A percentile compares a stretch with the other conserved stretches of the same genome.
Conservation (phyloP, 2,797 vertebrate genomes). For the Pagetopsis macropterus region DNA sequence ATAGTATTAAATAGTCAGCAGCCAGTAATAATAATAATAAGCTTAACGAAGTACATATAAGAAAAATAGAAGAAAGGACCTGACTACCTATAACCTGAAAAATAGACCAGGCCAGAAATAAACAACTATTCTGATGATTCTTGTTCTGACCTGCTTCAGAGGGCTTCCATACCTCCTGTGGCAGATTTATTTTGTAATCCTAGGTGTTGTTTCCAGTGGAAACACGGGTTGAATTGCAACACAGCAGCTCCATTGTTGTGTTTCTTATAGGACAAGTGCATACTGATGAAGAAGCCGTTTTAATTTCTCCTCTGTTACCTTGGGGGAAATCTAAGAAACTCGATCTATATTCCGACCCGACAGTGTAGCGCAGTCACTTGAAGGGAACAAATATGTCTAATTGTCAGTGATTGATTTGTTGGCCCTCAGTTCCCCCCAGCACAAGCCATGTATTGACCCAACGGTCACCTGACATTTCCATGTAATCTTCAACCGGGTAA, state of each 20-base stretch:
- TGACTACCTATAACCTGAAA: no score
- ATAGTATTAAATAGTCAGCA: no score
- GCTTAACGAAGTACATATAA: neutral
- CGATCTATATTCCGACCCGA: constrained; percentile 65
- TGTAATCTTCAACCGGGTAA: constrained; percentile 73
- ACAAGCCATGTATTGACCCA: constrained; percentile 72
- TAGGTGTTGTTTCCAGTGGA: constrained; percentile 6
- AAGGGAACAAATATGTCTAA: constrained; percentile 73
- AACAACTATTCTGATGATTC: no score
- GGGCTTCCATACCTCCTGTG: no score
- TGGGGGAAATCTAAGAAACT: constrained; percentile 54
- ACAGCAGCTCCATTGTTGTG: constrained; percentile 22
- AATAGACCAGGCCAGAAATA: no score
- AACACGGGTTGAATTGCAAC: neutral
- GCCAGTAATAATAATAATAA: no score
- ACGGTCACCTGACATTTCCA: constrained; percentile 77
- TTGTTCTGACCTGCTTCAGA: no score
- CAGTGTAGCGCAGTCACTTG: constrained; percentile 62
- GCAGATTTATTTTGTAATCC: neutral
- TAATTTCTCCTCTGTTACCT: constrained; percentile 60
- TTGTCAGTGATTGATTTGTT: constrained; percentile 81
- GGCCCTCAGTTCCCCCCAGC: constrained; percentile 32
- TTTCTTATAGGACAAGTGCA: constrained; percentile 19
- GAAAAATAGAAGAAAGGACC: no score
- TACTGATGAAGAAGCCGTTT: constrained; percentile 42